Percentiles rank a stretch among this genome's conserved stretches.
These are phyloP conservation scores for Argya squamiceps DNA, from an alignment of 2,797 vertebrate genomes.

Conservation along the genomic window DNA sequence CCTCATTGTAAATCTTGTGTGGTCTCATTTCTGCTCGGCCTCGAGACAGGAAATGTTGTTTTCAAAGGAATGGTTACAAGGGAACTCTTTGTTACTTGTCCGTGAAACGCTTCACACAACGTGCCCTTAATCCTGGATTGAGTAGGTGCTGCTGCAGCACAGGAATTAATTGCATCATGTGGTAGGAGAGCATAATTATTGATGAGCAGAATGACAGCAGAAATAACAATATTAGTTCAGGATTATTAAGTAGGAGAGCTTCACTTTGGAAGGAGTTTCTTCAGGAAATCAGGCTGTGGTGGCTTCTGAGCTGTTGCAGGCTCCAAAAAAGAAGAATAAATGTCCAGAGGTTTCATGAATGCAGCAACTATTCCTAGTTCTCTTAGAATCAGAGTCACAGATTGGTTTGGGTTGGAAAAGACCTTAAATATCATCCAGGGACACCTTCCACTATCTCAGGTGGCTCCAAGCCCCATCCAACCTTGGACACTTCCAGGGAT, in stretches of 20 bases:
- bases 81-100: slow-evolving; percentile 55
- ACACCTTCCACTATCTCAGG: neutral
- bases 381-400: neutral
- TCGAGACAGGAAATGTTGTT: slow-evolving; percentile 57
- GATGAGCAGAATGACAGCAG: neutral
- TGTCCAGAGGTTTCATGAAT: neutral
- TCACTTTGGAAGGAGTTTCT: neutral
- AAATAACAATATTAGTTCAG: neutral
- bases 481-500: neutral
- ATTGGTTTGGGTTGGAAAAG: neutral
- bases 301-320: neutral
- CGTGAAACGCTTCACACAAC: neutral
- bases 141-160: slow-evolving; percentile 55
- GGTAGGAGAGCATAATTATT: neutral
- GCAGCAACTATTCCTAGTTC: fast-evolving
- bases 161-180: neutral
- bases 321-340: neutral
- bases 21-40: slow-evolving; percentile 15
- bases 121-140: slow-evolving; percentile 6
- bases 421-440: neutral
- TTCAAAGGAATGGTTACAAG: slow-evolving; percentile 61
- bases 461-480: fast-evolving
- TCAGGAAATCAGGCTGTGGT: neutral
- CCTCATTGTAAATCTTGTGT: slow-evolving; percentile 67
- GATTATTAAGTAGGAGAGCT: neutral